phyloP scores from a whole-genome alignment of 2,888 invertebrate species.

The Agonum fuliginosum region DNA sequence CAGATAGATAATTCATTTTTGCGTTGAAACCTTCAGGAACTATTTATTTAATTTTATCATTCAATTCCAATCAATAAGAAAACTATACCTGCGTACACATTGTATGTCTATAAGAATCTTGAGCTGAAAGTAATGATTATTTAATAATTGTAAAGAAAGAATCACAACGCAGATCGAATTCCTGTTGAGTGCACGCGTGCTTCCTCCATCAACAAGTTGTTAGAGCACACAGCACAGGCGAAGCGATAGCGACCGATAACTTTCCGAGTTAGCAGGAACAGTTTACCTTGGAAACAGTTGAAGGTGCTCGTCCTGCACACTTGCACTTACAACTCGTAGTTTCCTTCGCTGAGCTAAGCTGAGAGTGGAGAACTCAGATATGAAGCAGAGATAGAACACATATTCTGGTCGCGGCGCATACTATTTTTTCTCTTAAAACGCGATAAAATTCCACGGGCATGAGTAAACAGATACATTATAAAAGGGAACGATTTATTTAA shows the following conservation, averaged over 20 bases:
- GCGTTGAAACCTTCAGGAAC: too few species aligned
- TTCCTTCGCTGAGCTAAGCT: background rate
- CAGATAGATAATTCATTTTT: too few species aligned
- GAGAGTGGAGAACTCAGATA: slow-evolving; percentile 25
- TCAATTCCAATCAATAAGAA: too few species aligned
- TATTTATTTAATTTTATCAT: too few species aligned
- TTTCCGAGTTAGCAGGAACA: slow-evolving; percentile 9
- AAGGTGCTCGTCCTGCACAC: background rate
- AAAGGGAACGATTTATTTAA: slow-evolving; percentile 50
- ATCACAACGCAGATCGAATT: too few species aligned
- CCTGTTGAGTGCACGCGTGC: background rate
- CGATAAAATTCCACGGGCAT: slow-evolving; percentile 52
- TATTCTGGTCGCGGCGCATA: slow-evolving; percentile 29
- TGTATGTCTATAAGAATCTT: too few species aligned
- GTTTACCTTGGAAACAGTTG: background rate
- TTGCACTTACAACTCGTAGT: background rate
- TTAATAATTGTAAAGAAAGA: too few species aligned
- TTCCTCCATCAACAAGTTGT: slow-evolving; percentile 5
- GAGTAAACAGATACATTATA: slow-evolving; percentile 50
- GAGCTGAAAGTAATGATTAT: too few species aligned
- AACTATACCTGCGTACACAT: too few species aligned
- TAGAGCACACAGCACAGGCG: background rate
- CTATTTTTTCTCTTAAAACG: slow-evolving; percentile 49
- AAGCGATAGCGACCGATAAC: slow-evolving; percentile 4
- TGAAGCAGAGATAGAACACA: slow-evolving; percentile 44